Percentiles rank a stretch among this genome's conserved stretches.
These are phyloP conservation scores for Drosophila nigromelanica DNA, from an alignment of 1,140 invertebrate genomes.

Conservation along the genomic window DNA sequence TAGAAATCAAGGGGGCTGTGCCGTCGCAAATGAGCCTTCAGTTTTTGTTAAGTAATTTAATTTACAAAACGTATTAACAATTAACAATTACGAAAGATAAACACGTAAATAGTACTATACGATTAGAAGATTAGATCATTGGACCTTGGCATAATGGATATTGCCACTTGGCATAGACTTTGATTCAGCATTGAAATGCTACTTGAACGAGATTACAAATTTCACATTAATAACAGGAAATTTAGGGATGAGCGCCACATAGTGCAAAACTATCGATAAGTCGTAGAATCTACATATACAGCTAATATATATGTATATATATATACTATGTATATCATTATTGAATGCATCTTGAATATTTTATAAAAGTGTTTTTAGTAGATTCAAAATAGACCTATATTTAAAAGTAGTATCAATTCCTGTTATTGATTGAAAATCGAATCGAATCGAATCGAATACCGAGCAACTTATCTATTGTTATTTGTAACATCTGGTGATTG, in stretches of 20 bases:
- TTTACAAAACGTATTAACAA: constrained; percentile 33
- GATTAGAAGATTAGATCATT: constrained; percentile 36
- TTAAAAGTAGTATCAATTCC: too few relatives aligned
- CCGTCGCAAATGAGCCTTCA: constrained; percentile 30
- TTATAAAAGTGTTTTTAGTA: too few relatives aligned
- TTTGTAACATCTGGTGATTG: too few relatives aligned
- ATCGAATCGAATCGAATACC: too few relatives aligned
- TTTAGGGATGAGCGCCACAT: background rate
- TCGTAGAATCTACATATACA: too few relatives aligned
- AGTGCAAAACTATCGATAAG: background rate
- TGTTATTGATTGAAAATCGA: too few relatives aligned
- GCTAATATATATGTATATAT: too few relatives aligned
- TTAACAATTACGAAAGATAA: constrained; percentile 12
- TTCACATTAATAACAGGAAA: background rate
- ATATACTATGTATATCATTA: too few relatives aligned
- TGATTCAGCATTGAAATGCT: constrained; percentile 3
- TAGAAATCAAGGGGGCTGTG: background rate
- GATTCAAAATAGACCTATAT: too few relatives aligned
- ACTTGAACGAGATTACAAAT: constrained; percentile 8
- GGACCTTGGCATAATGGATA: constrained; percentile 36
- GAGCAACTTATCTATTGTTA: too few relatives aligned
- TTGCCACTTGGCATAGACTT: constrained; percentile 21
- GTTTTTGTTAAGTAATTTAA: constrained; percentile 43
- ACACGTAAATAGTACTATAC: background rate
- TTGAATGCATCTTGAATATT: too few relatives aligned